A percentile compares a stretch with the other conserved stretches of the same genome.
Conservation (phyloP, 2,113 vertebrate species). For the Peromyscus maniculatus region DNA sequence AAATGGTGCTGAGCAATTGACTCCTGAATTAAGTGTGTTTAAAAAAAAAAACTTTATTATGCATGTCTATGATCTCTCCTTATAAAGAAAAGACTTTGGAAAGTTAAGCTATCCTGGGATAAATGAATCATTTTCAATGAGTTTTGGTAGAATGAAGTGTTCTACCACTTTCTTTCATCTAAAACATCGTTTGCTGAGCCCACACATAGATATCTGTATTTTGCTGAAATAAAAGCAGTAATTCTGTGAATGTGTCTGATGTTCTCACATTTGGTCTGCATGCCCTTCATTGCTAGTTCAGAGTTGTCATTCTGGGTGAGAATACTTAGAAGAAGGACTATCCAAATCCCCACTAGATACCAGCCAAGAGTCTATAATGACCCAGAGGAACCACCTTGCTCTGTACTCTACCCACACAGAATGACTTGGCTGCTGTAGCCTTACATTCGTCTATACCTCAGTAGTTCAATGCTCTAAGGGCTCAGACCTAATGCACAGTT, state of each 20-base stretch:
- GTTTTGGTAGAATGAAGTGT: conserved; percentile 6
- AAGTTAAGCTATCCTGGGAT: neutral
- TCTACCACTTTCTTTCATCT: neutral
- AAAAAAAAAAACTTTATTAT: conserved; percentile 1
- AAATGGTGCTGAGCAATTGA: conserved; percentile 19
- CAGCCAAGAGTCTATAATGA: neutral
- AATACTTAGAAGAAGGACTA: neutral
- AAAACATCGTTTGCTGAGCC: conserved; percentile 2
- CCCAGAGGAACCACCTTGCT: neutral
- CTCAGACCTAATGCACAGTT: neutral
- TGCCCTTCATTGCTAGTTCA: neutral
- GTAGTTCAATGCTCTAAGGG: neutral
- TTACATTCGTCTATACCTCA: neutral
- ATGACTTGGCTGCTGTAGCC: neutral
- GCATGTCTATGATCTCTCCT: neutral
- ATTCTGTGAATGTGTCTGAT: neutral
- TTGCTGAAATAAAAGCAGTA: neutral
- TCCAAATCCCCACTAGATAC: neutral
- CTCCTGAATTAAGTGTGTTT: neutral
- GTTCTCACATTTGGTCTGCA: neutral
- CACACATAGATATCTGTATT: neutral
- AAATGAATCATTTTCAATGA: conserved; percentile 42
- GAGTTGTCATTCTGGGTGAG: neutral
- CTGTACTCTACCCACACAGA: neutral
- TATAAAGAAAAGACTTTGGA: neutral